A percentile compares a stretch with the other conserved stretches of the same genome.
phyloP scores from a whole-genome alignment of 2,797 vertebrate species.

The Etheostoma perlongum region DNA sequence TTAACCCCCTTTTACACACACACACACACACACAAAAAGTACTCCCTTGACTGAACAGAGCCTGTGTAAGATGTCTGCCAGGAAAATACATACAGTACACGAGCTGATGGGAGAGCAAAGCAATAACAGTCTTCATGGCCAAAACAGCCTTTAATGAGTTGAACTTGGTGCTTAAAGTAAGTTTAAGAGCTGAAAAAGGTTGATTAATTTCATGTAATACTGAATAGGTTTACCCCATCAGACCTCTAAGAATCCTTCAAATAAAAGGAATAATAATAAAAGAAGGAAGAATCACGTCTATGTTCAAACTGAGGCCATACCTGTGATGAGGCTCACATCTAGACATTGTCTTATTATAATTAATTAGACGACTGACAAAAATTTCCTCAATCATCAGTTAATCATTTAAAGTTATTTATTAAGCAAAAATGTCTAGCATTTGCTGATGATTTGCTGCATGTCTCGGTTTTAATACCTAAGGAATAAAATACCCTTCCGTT shows the following conservation, averaged over 20 bases:
- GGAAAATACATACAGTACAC: constrained; percentile 52
- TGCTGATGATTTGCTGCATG: background rate
- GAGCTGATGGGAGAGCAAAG: constrained; percentile 29
- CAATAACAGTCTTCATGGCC: constrained; percentile 13
- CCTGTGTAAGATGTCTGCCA: constrained; percentile 25
- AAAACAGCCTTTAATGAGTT: constrained; percentile 42
- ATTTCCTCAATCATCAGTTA: background rate
- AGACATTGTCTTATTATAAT: background rate
- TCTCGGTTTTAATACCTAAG: background rate
- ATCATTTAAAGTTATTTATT: background rate
- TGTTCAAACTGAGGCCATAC: background rate
- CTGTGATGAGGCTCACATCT: background rate
- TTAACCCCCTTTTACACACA: constrained; percentile 48
- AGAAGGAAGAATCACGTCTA: background rate
- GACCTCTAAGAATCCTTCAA: background rate
- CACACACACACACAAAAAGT: constrained; percentile 34
- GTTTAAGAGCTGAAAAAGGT: constrained; percentile 1
- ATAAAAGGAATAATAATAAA: background rate
- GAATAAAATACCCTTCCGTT: background rate
- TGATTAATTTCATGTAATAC: constrained; percentile 5
- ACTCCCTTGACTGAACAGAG: constrained; percentile 21
- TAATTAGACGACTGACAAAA: background rate
- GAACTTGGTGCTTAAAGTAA: background rate
- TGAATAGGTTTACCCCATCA: background rate
- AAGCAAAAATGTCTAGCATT: background rate